Conservation (phyloP, 2,113 vertebrate genomes). For the Fregetta grallaria region DNA sequence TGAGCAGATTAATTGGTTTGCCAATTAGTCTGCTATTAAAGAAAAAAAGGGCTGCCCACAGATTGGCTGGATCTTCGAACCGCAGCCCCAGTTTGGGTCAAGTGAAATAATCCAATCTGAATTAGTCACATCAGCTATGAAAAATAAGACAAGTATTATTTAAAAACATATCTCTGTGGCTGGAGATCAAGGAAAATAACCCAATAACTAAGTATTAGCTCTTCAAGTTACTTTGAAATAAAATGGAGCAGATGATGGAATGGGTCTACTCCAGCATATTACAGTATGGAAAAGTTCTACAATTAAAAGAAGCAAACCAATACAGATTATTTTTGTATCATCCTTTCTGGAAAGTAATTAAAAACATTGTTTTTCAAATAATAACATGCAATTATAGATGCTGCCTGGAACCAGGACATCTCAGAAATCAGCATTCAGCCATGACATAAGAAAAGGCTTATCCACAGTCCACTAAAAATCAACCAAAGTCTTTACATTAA, state of each 20-base stretch:
- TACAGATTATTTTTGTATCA: background rate
- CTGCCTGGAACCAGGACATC: background rate
- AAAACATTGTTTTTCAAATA: conserved; percentile 6
- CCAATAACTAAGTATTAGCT: background rate
- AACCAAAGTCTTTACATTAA: background rate
- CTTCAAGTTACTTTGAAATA: background rate
- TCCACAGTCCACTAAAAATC: background rate
- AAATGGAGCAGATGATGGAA: background rate
- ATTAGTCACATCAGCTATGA: conserved; percentile 27
- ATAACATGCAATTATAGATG: background rate
- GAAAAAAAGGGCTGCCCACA: conserved; percentile 62
- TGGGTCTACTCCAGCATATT: background rate
- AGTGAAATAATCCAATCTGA: conserved; percentile 54
- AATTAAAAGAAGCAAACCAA: conserved; percentile 12
- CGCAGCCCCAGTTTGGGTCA: conserved; percentile 45
- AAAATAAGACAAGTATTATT: conserved; percentile 32
- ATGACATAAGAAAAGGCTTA: background rate
- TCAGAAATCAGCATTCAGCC: conserved; percentile 35
- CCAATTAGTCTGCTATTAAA: conserved; percentile 80
- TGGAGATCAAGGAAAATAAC: background rate
- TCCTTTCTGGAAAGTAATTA: conserved; percentile 14
- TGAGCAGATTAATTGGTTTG: conserved; percentile 83
- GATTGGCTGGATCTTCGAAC: conserved; percentile 47
- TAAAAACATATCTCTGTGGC: background rate
- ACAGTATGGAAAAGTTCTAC: background rate